Evolutionary conservation across 2,888 invertebrate species (phyloP).

Genomic region (Heteropelma amictum): DNA sequence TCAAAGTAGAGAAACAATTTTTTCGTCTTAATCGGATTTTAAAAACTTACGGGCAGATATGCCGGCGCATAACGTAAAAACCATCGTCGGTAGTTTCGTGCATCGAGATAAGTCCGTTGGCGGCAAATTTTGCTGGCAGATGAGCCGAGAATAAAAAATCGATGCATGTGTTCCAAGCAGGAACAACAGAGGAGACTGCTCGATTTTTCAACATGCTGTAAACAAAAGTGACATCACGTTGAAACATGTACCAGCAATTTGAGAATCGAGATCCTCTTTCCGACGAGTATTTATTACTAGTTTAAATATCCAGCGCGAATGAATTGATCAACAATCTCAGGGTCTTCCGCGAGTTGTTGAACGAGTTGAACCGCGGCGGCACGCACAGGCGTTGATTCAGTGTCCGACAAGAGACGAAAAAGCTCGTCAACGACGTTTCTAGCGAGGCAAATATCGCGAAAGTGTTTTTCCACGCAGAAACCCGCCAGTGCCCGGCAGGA

Average conservation of each 20-base stretch:
- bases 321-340: constrained; percentile 60
- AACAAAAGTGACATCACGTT: too few species aligned
- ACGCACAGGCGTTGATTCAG: constrained; percentile 63
- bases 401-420: constrained; percentile 59
- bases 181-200: constrained; percentile 75
- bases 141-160: constrained; percentile 81
- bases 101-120: constrained; percentile 81
- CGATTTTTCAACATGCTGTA: constrained; percentile 81
- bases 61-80: constrained; percentile 70
- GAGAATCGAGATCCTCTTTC: too few species aligned
- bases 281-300: constrained; percentile 60
- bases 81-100: constrained; percentile 81
- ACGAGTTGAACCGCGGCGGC: constrained; percentile 64
- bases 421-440: constrained; percentile 58
- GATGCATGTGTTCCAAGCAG: constrained; percentile 82
- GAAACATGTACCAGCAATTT: too few species aligned
- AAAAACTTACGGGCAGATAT: constrained; percentile 66
- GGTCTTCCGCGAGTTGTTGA: constrained; percentile 63
- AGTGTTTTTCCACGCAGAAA: constrained; percentile 60
- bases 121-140: constrained; percentile 83
- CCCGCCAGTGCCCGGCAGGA: constrained; percentile 63
- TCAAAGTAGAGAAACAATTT: neutral
- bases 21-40: neutral
- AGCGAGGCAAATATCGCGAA: constrained; percentile 58
- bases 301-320: constrained; percentile 65